phyloP scores from a whole-genome alignment of 1,140 invertebrate species.

The Dendrolimus kikuchii region DNA sequence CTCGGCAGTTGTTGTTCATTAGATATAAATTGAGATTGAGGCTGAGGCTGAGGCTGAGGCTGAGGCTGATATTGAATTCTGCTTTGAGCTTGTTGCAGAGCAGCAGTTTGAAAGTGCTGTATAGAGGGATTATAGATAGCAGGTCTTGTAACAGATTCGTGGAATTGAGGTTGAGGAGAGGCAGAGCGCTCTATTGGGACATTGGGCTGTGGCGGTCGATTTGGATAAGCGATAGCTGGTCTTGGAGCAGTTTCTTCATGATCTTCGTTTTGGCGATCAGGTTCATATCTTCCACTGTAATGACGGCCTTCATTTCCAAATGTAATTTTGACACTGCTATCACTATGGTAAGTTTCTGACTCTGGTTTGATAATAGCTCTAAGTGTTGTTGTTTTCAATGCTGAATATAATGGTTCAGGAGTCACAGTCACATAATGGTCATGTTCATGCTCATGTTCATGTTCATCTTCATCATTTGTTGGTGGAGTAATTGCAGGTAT shows the following conservation, averaged over 20 bases:
- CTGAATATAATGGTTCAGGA: slow-evolving; percentile 51
- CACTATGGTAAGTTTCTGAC: slow-evolving; percentile 84
- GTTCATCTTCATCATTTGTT: slow-evolving; percentile 75
- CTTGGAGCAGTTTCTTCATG: slow-evolving; percentile 73
- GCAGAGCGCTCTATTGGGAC: slow-evolving; percentile 42
- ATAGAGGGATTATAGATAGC: slow-evolving; percentile 29
- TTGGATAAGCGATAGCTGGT: slow-evolving; percentile 73
- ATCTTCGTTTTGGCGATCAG: slow-evolving; percentile 69
- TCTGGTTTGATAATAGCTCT: slow-evolving; percentile 88
- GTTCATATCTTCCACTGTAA: slow-evolving; percentile 69
- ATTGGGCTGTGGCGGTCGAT: slow-evolving; percentile 37
- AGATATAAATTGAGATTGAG: slow-evolving; percentile 22
- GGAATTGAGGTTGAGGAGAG: slow-evolving; percentile 38
- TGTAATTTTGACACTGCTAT: slow-evolving; percentile 82
- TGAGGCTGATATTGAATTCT: slow-evolving; percentile 68
- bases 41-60: no score
- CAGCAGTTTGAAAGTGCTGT: slow-evolving; percentile 33
- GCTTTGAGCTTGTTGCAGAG: slow-evolving; percentile 46
- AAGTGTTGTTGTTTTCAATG: slow-evolving; percentile 81
- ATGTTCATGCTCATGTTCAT: slow-evolving; percentile 59
- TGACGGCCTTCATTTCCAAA: slow-evolving; percentile 78
- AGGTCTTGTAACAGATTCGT: slow-evolving; percentile 38
- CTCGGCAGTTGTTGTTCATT: slow-evolving; percentile 61
- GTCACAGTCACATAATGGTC: slow-evolving; percentile 62
- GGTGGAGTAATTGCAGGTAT: slow-evolving; percentile 81